phyloP scores from a whole-genome alignment of 2,797 vertebrate species.

The Serranus cabrilla region DNA sequence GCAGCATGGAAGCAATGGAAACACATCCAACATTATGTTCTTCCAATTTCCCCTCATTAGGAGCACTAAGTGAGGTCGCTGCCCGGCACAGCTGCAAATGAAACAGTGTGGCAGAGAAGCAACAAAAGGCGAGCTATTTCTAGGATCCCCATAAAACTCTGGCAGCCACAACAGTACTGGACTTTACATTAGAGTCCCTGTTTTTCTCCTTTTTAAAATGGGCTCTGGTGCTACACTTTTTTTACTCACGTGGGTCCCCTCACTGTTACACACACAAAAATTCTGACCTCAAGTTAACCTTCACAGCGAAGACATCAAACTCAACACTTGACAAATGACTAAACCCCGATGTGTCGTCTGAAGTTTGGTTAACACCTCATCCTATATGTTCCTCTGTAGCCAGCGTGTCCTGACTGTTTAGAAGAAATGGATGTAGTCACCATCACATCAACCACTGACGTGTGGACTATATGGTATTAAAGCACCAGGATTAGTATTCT shows the following conservation, averaged over 20 bases:
- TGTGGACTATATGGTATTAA: no score
- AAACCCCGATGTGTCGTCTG: not conserved
- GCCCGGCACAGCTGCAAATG: slow-evolving; percentile 73
- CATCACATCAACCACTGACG: no score
- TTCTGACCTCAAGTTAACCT: slow-evolving; percentile 46
- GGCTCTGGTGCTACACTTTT: not conserved
- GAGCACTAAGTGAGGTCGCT: slow-evolving; percentile 52
- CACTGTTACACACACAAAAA: not conserved
- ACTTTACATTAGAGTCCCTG: slow-evolving; percentile 15
- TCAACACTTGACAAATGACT: slow-evolving; percentile 11
- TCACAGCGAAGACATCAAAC: slow-evolving; percentile 17
- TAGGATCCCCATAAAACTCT: slow-evolving; percentile 72
- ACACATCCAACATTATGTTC: slow-evolving; percentile 58
- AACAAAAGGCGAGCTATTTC: slow-evolving; percentile 70
- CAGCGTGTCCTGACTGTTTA: no score
- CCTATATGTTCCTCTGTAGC: not conserved
- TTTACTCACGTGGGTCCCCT: not conserved
- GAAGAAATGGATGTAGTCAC: no score
- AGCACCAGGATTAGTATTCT: no score
- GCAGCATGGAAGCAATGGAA: slow-evolving; percentile 43
- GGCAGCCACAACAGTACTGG: slow-evolving; percentile 33
- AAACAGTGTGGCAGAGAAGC: slow-evolving; percentile 46
- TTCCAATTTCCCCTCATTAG: slow-evolving; percentile 67
- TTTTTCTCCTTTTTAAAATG: not conserved
- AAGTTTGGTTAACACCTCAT: not conserved